These are phyloP conservation scores for Tachyglossus aculeatus DNA, from an alignment of 2,797 vertebrate species.

Conservation along the genomic window DNA sequence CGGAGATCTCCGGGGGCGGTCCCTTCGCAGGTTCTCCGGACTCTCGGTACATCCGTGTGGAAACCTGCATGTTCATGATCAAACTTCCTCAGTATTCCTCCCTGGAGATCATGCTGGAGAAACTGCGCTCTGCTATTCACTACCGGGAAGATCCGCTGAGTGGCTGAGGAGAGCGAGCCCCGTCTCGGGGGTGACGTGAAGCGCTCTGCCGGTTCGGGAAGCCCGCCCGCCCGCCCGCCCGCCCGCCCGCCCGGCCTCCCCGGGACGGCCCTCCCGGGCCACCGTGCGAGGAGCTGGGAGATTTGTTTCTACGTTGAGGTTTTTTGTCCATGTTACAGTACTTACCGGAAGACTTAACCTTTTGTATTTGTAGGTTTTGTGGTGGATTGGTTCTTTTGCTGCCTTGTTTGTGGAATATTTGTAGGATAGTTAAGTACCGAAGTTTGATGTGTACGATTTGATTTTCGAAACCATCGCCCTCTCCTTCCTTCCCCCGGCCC, in stretches of 20 bases:
- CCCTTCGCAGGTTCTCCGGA: slow-evolving; percentile 85
- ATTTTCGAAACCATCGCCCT: slow-evolving; percentile 59
- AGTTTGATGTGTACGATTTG: slow-evolving; percentile 67
- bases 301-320: slow-evolving; percentile 62
- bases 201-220: neutral
- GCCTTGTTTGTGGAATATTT: slow-evolving; percentile 78
- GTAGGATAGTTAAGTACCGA: slow-evolving; percentile 76
- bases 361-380: slow-evolving; percentile 74
- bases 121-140: slow-evolving; percentile 95
- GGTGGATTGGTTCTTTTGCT: slow-evolving; percentile 76
- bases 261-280: slow-evolving; percentile 21
- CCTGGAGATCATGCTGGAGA: slow-evolving; percentile 94
- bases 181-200: slow-evolving; percentile 9
- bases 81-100: slow-evolving; percentile 97
- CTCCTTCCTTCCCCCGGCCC: too few relatives aligned
- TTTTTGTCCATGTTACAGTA: slow-evolving; percentile 52
- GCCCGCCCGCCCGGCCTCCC: slow-evolving; percentile 6
- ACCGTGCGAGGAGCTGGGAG: slow-evolving; percentile 46
- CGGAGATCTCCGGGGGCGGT: fast-evolving
- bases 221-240: neutral
- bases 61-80: slow-evolving; percentile 99
- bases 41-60: slow-evolving; percentile 92
- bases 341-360: slow-evolving; percentile 67
- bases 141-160: slow-evolving; percentile 98
- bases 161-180: slow-evolving; percentile 76